These are phyloP conservation scores for Hydractinia symbiolongicarpus DNA, from an alignment of 30 jellyfish, hydroid and myxozoan genomes.

Conservation along the genomic window DNA sequence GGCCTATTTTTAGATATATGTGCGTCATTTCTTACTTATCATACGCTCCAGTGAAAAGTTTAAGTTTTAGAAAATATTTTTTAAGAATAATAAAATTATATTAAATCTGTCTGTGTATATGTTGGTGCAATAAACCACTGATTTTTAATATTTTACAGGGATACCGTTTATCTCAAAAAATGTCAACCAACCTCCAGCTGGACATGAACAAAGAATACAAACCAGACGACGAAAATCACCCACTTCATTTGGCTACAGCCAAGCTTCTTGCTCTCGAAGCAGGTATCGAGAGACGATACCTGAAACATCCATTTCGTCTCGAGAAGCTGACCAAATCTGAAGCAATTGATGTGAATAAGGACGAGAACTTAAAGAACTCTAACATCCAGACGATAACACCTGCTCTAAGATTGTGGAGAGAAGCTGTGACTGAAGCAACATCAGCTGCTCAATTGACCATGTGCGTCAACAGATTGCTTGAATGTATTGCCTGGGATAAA, in stretches of 20 bases:
- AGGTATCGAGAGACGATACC: slow-evolving; percentile 82
- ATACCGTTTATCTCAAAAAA: slow-evolving; percentile 78
- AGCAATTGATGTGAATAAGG: slow-evolving; percentile 3
- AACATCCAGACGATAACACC: slow-evolving; percentile 78
- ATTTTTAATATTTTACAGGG: slow-evolving; percentile 28
- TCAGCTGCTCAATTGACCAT: slow-evolving; percentile 77
- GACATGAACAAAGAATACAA: slow-evolving; percentile 8
- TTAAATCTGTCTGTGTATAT: too few relatives aligned
- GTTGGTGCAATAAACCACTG: too few relatives aligned
- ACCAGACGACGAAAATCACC: slow-evolving; percentile 44
- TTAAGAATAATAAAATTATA: too few relatives aligned
- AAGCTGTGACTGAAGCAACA: slow-evolving; percentile 75
- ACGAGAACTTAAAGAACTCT: slow-evolving; percentile 15
- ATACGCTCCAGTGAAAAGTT: too few relatives aligned
- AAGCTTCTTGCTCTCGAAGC: slow-evolving; percentile 68
- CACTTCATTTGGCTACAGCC: slow-evolving; percentile 59
- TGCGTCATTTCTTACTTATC: too few relatives aligned
- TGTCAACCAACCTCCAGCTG: slow-evolving; percentile 43
- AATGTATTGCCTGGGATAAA: slow-evolving; percentile 95
- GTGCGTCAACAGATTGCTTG: slow-evolving; percentile 70
- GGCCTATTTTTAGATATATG: too few relatives aligned
- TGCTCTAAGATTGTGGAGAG: slow-evolving; percentile 83
- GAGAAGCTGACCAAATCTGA: slow-evolving; percentile 30
- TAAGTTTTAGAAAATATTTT: too few relatives aligned
- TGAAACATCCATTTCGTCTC: slow-evolving; percentile 86